A percentile compares a stretch with the other conserved stretches of the same genome.
phyloP scores from a whole-genome alignment of 2,888 invertebrate species.

The Conistra vaccinii region DNA sequence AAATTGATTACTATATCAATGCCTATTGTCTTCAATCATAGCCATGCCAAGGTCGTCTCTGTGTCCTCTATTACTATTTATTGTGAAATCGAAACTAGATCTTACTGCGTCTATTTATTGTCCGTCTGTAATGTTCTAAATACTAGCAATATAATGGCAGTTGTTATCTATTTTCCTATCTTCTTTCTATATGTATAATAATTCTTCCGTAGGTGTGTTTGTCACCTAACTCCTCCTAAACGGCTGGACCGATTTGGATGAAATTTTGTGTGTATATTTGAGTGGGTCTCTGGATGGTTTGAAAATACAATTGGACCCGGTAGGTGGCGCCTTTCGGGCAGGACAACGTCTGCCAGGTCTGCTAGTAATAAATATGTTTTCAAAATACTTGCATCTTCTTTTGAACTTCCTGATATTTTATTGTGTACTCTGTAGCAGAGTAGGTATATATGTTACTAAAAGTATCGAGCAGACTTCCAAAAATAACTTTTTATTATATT shows the following conservation, averaged over 20 bases:
- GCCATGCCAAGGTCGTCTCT: conserved; percentile 47
- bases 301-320: too few species aligned
- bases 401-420: neutral
- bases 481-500: conserved; percentile 48
- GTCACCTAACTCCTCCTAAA: too few species aligned
- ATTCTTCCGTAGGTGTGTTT: too few species aligned
- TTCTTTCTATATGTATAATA: too few species aligned
- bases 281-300: too few species aligned
- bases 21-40: conserved; percentile 64
- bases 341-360: too few species aligned
- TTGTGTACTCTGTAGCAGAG: neutral
- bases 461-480: conserved; percentile 16
- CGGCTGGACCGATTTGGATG: too few species aligned
- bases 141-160: neutral
- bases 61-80: conserved; percentile 22
- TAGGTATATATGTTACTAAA: neutral
- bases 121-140: conserved; percentile 14
- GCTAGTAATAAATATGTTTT: neutral
- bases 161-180: conserved; percentile 12
- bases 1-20: conserved; percentile 60
- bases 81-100: conserved; percentile 35
- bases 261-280: too few species aligned
- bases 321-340: too few species aligned
- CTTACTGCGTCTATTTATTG: conserved; percentile 20
- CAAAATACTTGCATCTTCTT: conserved; percentile 2